These are phyloP conservation scores for Notolabrus celidotus DNA, from an alignment of 2,797 vertebrate species.

Conservation along the genomic window DNA sequence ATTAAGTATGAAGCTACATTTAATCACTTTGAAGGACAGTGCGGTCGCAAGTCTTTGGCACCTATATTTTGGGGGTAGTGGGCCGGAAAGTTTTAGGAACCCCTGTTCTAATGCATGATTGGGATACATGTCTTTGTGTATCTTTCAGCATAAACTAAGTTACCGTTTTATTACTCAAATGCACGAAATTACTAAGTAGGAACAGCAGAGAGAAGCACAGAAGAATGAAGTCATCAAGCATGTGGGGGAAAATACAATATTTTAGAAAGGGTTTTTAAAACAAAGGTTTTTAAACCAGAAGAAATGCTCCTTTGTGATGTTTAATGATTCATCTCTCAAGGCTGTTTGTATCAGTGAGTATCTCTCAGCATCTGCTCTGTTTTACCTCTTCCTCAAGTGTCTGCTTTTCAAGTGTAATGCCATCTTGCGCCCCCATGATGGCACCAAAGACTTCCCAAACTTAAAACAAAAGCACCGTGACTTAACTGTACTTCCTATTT, in stretches of 20 bases:
- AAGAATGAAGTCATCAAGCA: neutral
- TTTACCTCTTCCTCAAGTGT: fast-evolving
- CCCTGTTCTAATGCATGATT: too few relatives aligned
- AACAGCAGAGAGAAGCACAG: too few relatives aligned
- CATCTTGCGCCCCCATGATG: constrained; percentile 46
- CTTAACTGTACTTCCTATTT: neutral
- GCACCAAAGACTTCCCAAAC: constrained; percentile 51
- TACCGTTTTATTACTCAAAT: too few relatives aligned
- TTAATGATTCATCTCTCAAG: neutral
- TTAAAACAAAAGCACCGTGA: neutral
- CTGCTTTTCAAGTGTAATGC: constrained; percentile 12
- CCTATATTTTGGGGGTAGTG: too few relatives aligned
- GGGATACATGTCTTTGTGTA: too few relatives aligned
- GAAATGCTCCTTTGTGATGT: neutral
- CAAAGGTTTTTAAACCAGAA: neutral
- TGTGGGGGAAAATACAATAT: neutral
- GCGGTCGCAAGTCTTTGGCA: too few relatives aligned
- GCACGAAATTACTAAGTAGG: too few relatives aligned
- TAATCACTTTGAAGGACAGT: too few relatives aligned
- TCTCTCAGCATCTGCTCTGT: fast-evolving
- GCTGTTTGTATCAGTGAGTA: neutral
- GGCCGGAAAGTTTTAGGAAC: too few relatives aligned
- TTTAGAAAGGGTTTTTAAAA: too few relatives aligned
- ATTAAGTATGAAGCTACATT: too few relatives aligned
- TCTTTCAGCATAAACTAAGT: too few relatives aligned